Conservation (phyloP, 2,113 vertebrate genomes). For the Carollia perspicillata region DNA sequence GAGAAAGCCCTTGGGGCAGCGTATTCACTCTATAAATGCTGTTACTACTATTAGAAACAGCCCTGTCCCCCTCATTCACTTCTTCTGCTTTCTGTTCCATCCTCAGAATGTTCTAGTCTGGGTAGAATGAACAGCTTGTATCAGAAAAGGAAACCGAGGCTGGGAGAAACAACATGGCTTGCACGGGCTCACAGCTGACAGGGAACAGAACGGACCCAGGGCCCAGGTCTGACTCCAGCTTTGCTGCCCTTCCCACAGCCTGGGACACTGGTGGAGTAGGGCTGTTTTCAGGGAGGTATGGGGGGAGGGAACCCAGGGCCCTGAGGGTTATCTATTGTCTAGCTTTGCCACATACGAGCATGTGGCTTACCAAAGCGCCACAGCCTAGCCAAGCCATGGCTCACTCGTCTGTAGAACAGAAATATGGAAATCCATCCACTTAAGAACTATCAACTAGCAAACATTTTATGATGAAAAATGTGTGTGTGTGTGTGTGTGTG, state of each 20-base stretch:
- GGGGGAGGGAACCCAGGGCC: neutral
- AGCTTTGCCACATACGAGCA: neutral
- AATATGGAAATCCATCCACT: neutral
- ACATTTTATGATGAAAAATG: too few species aligned
- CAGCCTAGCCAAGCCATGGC: neutral
- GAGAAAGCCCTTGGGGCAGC: neutral
- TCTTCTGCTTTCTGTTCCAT: neutral
- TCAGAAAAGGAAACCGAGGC: too few species aligned
- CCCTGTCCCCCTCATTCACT: neutral
- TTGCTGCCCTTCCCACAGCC: neutral
- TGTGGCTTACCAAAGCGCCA: neutral
- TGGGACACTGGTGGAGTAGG: neutral
- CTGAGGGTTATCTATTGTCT: neutral
- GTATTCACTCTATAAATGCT: neutral
- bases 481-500: too few species aligned
- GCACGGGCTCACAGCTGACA: neutral
- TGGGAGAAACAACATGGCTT: neutral
- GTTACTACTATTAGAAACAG: neutral
- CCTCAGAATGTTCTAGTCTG: neutral
- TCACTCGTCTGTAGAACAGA: neutral
- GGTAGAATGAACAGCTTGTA: neutral
- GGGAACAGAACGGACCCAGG: fast-evolving
- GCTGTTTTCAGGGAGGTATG: neutral
- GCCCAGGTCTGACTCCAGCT: neutral
- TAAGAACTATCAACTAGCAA: neutral